Base-by-base conservation (phyloP, 2,797 vertebrate genomes). In the Paramormyrops hopkinsi region DNA sequence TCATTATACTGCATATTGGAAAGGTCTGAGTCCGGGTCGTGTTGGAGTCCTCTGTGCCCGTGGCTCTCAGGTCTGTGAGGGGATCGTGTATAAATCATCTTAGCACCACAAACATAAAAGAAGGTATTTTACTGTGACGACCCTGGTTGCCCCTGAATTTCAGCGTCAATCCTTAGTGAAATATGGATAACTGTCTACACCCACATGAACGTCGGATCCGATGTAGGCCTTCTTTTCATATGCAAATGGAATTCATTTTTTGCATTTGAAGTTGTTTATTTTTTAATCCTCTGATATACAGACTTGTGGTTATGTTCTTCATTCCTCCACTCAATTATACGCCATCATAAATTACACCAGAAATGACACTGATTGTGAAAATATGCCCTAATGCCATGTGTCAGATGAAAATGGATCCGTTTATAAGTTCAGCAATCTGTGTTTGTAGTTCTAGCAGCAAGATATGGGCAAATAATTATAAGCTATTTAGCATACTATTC, bases 401-500 rank as follows among this genome's bases (percentile, higher is more conserved):
- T 25, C 79, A 37, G 48, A 83, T 41, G 73, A 3, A 56, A 86
- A 89, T 50, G 53, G 22, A 48, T 89, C 44, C 44, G n/a, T 48
- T 89, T n/a, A 65, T n/a, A 85, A 37, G 83, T 73, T 41, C 19
- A 53, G 82, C 76, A 29, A 4, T 46, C 44, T 50, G 11, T 62
- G 41, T 62, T 89, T 59, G 53, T 65, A 37, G 22, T 37, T 86
- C 44, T 89, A 37, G 44, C 25, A 37, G 54, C 44, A 50, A 46
- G 41, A 62, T 69, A 85, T 89, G 88, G 88, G 88, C 89, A 94
- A 93, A 92, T 94, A 94, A 95, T 96, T 94, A 92, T 91, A 91
- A 92, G 93, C 92, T 92, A 93, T 95, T 95, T 94, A 93, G 91
- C 90, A 94, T 91, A 89, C 93, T 50, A 91, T 94, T 92, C 91